These are phyloP conservation scores for Matsumurasca onukii DNA, from an alignment of 1,140 invertebrate genomes.

Conservation along the genomic window DNA sequence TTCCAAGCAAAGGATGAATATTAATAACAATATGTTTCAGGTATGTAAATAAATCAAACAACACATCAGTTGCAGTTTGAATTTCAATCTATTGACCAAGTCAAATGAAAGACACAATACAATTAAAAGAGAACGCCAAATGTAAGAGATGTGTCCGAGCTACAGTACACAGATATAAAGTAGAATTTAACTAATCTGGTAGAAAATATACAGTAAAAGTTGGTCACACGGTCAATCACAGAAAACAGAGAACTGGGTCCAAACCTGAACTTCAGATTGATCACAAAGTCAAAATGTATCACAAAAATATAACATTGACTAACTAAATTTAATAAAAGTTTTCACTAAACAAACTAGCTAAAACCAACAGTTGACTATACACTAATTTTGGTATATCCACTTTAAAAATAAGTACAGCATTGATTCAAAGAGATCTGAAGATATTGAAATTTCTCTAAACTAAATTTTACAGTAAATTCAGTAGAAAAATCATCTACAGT, in stretches of 20 bases:
- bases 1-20: too few species aligned
- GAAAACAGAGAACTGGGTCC: background rate
- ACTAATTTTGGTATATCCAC: background rate
- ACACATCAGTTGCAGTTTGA: background rate
- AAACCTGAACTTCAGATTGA: too few species aligned
- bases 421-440: too few species aligned
- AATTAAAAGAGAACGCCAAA: background rate
- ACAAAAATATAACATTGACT: background rate
- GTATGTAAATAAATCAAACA: too few species aligned
- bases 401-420: too few species aligned
- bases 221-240: background rate
- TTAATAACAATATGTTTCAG: too few species aligned
- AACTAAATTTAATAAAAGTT: background rate
- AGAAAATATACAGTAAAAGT: background rate
- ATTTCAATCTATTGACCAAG: background rate
- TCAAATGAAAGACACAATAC: background rate
- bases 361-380: background rate
- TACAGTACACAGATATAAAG: background rate
- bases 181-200: background rate
- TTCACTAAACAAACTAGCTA: background rate
- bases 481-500: too few species aligned
- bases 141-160: background rate
- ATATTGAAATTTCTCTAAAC: too few species aligned
- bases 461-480: too few species aligned
- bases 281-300: background rate